Percentiles rank a stretch among this genome's conserved stretches.
Evolutionary conservation across 2,797 vertebrate species (phyloP).

Genomic region (Coracias cyanogaster): DNA sequence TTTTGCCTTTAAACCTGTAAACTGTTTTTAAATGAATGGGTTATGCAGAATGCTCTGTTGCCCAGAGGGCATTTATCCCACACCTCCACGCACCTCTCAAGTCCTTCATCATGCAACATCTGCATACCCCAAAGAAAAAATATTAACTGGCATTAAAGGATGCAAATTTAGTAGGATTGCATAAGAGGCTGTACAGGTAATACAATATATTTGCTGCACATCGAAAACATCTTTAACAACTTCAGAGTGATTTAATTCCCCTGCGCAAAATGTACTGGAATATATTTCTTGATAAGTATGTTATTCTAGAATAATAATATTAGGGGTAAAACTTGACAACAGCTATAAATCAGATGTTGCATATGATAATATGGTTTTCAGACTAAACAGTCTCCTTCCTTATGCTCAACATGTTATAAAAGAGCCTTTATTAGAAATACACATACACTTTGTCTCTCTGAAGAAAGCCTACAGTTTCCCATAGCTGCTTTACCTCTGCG

Average conservation of each 20-base stretch:
- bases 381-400: not conserved
- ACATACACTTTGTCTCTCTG: accelerated
- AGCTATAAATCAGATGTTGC: not conserved
- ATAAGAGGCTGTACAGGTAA: not conserved
- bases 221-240: not conserved
- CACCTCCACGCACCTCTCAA: not conserved
- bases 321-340: not conserved
- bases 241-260: not conserved
- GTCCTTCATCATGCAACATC: not conserved
- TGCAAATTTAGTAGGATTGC: not conserved
- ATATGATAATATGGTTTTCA: not conserved
- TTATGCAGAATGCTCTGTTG: not conserved
- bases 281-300: not conserved
- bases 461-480: not conserved
- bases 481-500: not conserved
- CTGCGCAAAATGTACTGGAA: not conserved
- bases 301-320: not conserved
- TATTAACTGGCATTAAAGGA: not conserved
- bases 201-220: not conserved
- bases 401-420: not conserved
- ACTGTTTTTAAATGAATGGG: not conserved
- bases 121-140: not conserved
- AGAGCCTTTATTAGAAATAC: not conserved
- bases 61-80: not conserved
- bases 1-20: not conserved